A percentile compares a stretch with the other conserved stretches of the same genome.
phyloP scores from a whole-genome alignment of 2,888 invertebrate species.

The Drosophila robusta region DNA sequence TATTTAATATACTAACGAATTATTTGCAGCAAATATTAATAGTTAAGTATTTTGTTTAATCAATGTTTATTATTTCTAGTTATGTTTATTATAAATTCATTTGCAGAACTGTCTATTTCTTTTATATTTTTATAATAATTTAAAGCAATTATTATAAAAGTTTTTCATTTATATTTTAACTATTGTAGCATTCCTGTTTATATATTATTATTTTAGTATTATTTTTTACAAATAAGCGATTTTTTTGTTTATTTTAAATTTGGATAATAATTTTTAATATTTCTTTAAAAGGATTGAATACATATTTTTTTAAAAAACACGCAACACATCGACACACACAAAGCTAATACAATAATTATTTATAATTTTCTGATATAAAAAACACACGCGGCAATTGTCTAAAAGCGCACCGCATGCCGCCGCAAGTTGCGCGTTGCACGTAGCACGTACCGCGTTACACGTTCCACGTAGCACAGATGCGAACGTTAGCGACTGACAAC shows the following conservation, averaged over 20 bases:
- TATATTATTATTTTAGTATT: too few species aligned
- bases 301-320: not conserved
- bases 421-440: slow-evolving; percentile 52
- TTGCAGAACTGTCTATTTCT: too few species aligned
- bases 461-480: slow-evolving; percentile 35
- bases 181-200: too few species aligned
- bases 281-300: not conserved
- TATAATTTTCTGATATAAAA: slow-evolving; percentile 8
- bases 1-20: not conserved
- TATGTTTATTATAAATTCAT: slow-evolving; percentile 1
- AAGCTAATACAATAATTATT: slow-evolving; percentile 11
- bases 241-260: not conserved
- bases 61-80: slow-evolving; percentile 1
- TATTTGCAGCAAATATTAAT: not conserved
- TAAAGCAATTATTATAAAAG: too few species aligned
- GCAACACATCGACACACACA: not conserved
- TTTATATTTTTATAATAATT: too few species aligned
- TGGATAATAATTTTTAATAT: not conserved
- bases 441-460: slow-evolving; percentile 44
- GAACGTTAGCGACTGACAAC: slow-evolving; percentile 44
- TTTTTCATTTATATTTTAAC: too few species aligned
- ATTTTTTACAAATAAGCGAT: not conserved
- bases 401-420: slow-evolving; percentile 53
- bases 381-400: slow-evolving; percentile 19
- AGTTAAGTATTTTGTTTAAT: not conserved